Percentiles rank a stretch among this genome's conserved stretches.
These are phyloP conservation scores for Drosophila sulfurigaster DNA, from an alignment of 1,140 invertebrate species.

Conservation along the genomic window DNA sequence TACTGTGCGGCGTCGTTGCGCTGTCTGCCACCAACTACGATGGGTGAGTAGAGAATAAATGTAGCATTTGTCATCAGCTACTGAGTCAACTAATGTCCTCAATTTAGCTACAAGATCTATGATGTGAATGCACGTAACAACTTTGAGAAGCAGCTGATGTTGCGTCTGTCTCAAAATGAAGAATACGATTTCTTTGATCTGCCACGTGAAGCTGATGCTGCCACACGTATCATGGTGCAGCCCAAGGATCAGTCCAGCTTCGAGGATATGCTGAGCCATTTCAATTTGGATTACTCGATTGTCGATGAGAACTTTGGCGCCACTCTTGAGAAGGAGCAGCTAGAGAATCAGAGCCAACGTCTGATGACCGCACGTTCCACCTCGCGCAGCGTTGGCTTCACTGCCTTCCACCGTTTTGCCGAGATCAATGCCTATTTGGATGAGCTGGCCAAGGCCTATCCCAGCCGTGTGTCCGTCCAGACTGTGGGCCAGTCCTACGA, in stretches of 20 bases:
- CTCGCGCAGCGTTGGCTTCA: slow-evolving; percentile 61
- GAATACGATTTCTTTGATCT: slow-evolving; percentile 74
- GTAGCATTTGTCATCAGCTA: not conserved
- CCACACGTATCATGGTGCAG: slow-evolving; percentile 70
- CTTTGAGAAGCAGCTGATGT: slow-evolving; percentile 67
- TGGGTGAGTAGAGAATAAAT: slow-evolving; percentile 64
- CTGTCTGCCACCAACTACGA: slow-evolving; percentile 60
- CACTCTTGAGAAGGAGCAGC: slow-evolving; percentile 25
- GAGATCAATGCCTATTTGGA: slow-evolving; percentile 86
- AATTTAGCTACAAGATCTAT: slow-evolving; percentile 76
- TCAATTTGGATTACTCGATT: slow-evolving; percentile 46
- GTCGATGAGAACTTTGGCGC: slow-evolving; percentile 63
- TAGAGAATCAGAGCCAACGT: slow-evolving; percentile 52
- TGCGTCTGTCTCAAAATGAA: slow-evolving; percentile 55
- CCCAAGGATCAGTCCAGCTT: slow-evolving; percentile 70
- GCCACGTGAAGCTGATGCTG: slow-evolving; percentile 50
- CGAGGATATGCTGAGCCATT: slow-evolving; percentile 54
- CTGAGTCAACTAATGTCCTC: slow-evolving; percentile 1
- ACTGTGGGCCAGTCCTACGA: slow-evolving; percentile 85
- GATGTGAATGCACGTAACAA: slow-evolving; percentile 60
- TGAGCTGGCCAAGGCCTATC: slow-evolving; percentile 85
- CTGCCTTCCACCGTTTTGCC: slow-evolving; percentile 65
- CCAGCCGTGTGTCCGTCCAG: slow-evolving; percentile 84
- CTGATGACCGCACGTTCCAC: slow-evolving; percentile 45
- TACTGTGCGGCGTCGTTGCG: slow-evolving; percentile 55